Base-by-base conservation (phyloP, 2,797 vertebrate species). In the Siniperca obscura region DNA sequence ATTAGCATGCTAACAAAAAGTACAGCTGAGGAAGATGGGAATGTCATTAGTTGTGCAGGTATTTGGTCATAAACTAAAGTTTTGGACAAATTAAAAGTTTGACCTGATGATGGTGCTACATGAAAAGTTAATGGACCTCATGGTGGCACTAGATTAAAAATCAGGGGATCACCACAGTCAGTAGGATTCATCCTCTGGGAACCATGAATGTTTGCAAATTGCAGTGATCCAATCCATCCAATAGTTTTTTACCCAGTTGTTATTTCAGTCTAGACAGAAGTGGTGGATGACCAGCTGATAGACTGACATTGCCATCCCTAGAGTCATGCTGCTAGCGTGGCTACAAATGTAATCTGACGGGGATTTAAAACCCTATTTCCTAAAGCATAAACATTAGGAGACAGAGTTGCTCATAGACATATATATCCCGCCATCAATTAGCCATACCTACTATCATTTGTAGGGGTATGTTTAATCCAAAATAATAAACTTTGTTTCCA, bases 401-500 rank as follows among this genome's bases (percentile, higher is more conserved):
- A 36, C 46, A 34, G 44, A 34, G 27, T 19, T 50, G 9, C 10
- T 48, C 4, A 34, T 7, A 36, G 30, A 52, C 19, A 38, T 1
- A 50, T 1, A 50, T 6, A 34, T 40, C 8, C 21, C 25, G 53
- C 14, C 5, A 7, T 56, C 14, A 40, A 25, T 25, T 2, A 40
- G 48, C 7, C 38, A 10, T 21, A 30, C 36, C n/a, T 64, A 6
- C 22, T 27, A 34, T 73, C 30, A 3, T 42, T 30, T 42, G 40
- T 11, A 59, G 6, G 19, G 22, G 6, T 1, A 17, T 3, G 14
- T 70, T 27, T 34, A 36, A 46, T 73, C 16, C 55, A 55, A 62
- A 25, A 57, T 21, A 27, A 68, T 16, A 12, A 50, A 19, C 64
- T 86, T 78, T 74, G 34, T 82, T 75, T 75, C 16, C 68, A 80